phyloP scores from a whole-genome alignment of 2,888 invertebrate species.

The Eupithecia dodoneata region DNA sequence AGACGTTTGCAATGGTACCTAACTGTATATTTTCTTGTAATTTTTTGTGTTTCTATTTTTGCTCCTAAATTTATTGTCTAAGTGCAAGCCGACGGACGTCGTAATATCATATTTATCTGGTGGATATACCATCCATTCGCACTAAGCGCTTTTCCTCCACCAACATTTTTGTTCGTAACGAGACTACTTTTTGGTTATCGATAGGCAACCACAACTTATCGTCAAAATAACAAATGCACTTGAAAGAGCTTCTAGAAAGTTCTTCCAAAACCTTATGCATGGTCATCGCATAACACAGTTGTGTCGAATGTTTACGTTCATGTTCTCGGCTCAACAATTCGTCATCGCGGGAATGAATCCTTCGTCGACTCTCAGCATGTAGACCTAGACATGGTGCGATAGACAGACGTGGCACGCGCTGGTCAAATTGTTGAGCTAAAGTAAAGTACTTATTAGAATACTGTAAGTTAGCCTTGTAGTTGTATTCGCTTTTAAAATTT shows the following conservation, averaged over 20 bases:
- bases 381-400: conserved; percentile 15
- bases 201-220: too few relatives aligned
- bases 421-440: not conserved
- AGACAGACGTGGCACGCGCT: conserved; percentile 30
- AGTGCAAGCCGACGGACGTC: too few relatives aligned
- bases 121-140: too few relatives aligned
- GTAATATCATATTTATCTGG: too few relatives aligned
- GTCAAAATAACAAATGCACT: not conserved
- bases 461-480: not conserved
- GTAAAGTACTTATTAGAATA: not conserved
- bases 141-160: too few relatives aligned
- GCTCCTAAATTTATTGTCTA: too few relatives aligned
- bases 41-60: too few relatives aligned
- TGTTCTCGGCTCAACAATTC: conserved; percentile 68
- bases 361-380: conserved; percentile 58
- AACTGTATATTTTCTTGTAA: too few relatives aligned
- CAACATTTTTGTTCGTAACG: too few relatives aligned
- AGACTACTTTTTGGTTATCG: too few relatives aligned
- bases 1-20: not conserved
- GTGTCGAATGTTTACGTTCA: conserved; percentile 60
- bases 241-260: not conserved
- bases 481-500: too few relatives aligned
- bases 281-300: conserved; percentile 48
- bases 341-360: conserved; percentile 79
- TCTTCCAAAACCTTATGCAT: not conserved